These are phyloP conservation scores for Lepas anatifera DNA, from an alignment of 2,888 invertebrate genomes.

Conservation along the genomic window DNA sequence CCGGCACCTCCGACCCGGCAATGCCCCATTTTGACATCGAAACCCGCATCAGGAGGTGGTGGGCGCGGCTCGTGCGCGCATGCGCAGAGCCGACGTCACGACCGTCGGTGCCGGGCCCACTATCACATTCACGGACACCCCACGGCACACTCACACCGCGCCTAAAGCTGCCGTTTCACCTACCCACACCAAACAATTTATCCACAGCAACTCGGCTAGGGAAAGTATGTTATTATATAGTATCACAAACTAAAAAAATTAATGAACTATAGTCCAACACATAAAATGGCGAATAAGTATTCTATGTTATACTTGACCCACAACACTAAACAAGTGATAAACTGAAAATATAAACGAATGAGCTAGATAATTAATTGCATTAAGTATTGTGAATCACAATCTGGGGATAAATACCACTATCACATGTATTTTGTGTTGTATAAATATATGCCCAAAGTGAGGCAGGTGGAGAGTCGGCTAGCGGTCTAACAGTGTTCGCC, in stretches of 20 bases:
- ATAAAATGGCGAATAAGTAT: not conserved
- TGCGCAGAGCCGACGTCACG: not conserved
- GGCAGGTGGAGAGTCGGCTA: no score
- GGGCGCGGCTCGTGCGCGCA: not conserved
- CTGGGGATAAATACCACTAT: constrained; percentile 4
- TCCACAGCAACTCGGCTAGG: no score
- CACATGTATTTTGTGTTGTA: not conserved
- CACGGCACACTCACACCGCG: not conserved
- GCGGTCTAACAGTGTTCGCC: no score
- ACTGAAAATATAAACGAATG: constrained; percentile 1
- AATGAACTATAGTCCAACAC: not conserved
- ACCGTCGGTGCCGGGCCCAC: not conserved
- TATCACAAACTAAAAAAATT: no score
- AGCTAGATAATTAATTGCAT: constrained; percentile 10
- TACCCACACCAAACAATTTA: not conserved
- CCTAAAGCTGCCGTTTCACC: not conserved
- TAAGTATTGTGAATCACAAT: constrained; percentile 4
- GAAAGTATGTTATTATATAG: no score
- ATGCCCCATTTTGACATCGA: constrained; percentile 1
- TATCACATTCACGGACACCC: constrained; percentile 7
- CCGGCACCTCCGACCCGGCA: not conserved
- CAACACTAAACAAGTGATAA: not conserved
- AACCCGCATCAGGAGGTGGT: constrained; percentile 2
- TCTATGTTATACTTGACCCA: not conserved
- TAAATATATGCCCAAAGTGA: not conserved